Conservation (phyloP, 2,113 vertebrate species). For the Megalops atlanticus region DNA sequence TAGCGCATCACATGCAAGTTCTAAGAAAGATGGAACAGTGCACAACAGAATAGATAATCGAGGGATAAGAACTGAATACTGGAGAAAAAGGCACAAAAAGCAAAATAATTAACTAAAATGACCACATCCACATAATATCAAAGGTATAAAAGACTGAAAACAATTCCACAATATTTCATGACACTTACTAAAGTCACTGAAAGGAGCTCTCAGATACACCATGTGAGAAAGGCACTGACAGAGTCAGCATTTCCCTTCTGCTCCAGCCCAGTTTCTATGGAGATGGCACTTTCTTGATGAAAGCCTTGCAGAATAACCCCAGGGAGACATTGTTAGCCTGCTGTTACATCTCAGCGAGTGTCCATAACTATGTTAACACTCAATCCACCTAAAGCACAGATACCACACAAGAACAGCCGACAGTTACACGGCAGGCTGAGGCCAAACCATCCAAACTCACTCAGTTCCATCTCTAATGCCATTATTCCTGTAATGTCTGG, state of each 20-base stretch:
- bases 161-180: no score
- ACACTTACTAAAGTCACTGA: not conserved
- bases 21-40: no score
- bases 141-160: no score
- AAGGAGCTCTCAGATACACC: not conserved
- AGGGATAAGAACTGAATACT: no score
- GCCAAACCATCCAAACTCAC: no score
- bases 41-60: no score
- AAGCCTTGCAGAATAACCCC: not conserved
- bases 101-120: no score
- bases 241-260: not conserved
- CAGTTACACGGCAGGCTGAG: no score
- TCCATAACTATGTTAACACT: not conserved
- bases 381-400: not conserved
- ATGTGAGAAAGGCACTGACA: not conserved
- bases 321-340: slow-evolving; percentile 11
- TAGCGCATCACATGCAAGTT: not conserved
- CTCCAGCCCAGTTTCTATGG: slow-evolving; percentile 2
- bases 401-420: not conserved
- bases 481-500: not conserved
- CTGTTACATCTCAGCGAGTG: not conserved
- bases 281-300: slow-evolving; percentile 17
- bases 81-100: no score
- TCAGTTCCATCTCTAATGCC: not conserved
- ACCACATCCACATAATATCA: no score